Evolutionary conservation across 1,140 invertebrate species (phyloP).

Genomic region (Drosophila ogumai): DNA sequence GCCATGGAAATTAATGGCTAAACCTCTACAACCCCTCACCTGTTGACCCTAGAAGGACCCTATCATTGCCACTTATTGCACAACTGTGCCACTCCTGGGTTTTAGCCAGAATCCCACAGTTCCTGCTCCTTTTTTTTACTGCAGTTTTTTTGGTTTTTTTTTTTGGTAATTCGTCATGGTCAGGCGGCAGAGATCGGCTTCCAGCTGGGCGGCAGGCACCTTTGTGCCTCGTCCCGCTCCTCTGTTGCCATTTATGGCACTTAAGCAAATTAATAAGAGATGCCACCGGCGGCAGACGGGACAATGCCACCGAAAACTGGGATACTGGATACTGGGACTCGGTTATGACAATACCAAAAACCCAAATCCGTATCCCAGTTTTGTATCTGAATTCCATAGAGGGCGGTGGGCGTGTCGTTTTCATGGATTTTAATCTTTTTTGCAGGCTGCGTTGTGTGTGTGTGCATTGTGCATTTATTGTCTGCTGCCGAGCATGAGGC

Average conservation of each 20-base stretch:
- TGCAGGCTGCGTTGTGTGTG: constrained; percentile 1
- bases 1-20: constrained; percentile 1
- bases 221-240: constrained; percentile 38
- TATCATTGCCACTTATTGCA: constrained; percentile 28
- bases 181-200: constrained; percentile 40
- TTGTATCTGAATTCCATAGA: constrained; percentile 13
- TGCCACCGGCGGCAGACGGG: constrained; percentile 35
- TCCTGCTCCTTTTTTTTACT: not conserved
- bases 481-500: constrained; percentile 36
- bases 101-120: constrained; percentile 31
- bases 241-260: constrained; percentile 73
- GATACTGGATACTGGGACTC: constrained; percentile 6
- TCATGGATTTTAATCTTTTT: constrained; percentile 69
- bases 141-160: constrained; percentile 21
- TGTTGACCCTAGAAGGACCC: not conserved
- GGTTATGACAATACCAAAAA: constrained; percentile 9
- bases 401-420: constrained; percentile 28
- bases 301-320: constrained; percentile 43
- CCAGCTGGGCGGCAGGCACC: constrained; percentile 68
- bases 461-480: constrained; percentile 61
- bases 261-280: constrained; percentile 81
- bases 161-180: constrained; percentile 75
- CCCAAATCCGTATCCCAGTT: constrained; percentile 13
- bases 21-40: not conserved
- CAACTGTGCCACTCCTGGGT: constrained; percentile 7